Evolutionary conservation across 1,140 invertebrate genomes (phyloP).

Genomic region (Hycleus phaleratus): DNA sequence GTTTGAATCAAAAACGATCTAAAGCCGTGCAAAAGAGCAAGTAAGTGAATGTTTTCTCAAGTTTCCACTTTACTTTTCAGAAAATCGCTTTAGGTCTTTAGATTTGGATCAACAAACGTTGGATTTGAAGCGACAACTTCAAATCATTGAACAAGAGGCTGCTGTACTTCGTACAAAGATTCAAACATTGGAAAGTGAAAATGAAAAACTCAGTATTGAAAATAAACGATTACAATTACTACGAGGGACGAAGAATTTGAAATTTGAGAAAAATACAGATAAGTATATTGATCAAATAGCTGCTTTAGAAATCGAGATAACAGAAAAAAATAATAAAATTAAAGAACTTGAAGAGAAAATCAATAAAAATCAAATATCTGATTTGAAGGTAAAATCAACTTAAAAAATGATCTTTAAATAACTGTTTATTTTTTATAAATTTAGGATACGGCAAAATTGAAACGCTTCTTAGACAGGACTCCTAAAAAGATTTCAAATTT

Average conservation of each 20-base stretch:
- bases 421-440: not conserved
- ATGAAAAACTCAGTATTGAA: slow-evolving; percentile 63
- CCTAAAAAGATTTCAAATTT: slow-evolving; percentile 62
- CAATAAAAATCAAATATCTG: not conserved
- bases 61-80: not conserved
- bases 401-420: not conserved
- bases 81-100: slow-evolving; percentile 45
- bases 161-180: slow-evolving; percentile 55
- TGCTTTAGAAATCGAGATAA: slow-evolving; percentile 54
- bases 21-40: slow-evolving; percentile 54
- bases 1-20: slow-evolving; percentile 52
- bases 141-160: slow-evolving; percentile 66
- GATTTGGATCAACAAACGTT: slow-evolving; percentile 53
- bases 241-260: slow-evolving; percentile 45
- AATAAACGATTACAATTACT: slow-evolving; percentile 55
- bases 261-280: slow-evolving; percentile 45
- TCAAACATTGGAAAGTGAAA: slow-evolving; percentile 60
- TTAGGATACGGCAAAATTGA: slow-evolving; percentile 1
- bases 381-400: not conserved
- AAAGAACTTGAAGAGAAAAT: slow-evolving; percentile 47
- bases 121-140: slow-evolving; percentile 63
- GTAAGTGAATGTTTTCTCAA: slow-evolving; percentile 40
- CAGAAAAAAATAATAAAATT: slow-evolving; percentile 52
- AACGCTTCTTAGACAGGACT: slow-evolving; percentile 40
- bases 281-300: slow-evolving; percentile 53